Evolutionary conservation across 2,888 invertebrate genomes (phyloP).

Genomic region (Phorcus lineatus): DNA sequence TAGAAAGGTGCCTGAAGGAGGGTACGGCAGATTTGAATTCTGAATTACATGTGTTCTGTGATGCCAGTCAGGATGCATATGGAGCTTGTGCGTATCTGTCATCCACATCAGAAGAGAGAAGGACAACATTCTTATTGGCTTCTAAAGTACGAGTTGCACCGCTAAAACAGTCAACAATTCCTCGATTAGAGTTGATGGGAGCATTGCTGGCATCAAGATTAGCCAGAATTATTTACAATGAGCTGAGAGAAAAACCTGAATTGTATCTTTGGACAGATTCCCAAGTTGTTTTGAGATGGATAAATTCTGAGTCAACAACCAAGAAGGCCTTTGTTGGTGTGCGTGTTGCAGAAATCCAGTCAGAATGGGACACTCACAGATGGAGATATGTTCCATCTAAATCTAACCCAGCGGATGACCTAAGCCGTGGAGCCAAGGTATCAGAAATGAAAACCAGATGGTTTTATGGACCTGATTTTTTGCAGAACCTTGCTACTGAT

Average conservation of each 20-base stretch:
- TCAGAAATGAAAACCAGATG: conserved; percentile 7
- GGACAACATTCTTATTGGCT: background rate
- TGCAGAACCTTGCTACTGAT: background rate
- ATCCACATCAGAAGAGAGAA: background rate
- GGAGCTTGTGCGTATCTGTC: background rate
- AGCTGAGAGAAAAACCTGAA: background rate
- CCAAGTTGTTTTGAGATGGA: conserved; percentile 18
- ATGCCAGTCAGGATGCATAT: background rate
- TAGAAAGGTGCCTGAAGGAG: background rate
- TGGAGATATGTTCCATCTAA: conserved; percentile 23
- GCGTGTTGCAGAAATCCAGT: conserved; percentile 26
- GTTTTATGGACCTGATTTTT: conserved; percentile 24
- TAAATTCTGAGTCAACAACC: conserved; percentile 13
- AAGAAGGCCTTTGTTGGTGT: conserved; percentile 25
- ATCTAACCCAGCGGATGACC: conserved; percentile 28
- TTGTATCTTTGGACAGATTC: background rate
- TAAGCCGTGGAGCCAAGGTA: conserved; percentile 24
- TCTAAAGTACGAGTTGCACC: conserved; percentile 22
- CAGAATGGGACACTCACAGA: background rate
- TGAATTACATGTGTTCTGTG: conserved; percentile 6
- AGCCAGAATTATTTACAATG: background rate
- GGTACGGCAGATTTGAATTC: background rate
- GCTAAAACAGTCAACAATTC: conserved; percentile 12
- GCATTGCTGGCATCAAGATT: conserved; percentile 13
- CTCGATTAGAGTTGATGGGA: conserved; percentile 20